Evolutionary conservation across 1,140 invertebrate genomes (phyloP), one percentile per base, ranked within the genome.

Genomic region (Leptinotarsa undecemlineata): DNA sequence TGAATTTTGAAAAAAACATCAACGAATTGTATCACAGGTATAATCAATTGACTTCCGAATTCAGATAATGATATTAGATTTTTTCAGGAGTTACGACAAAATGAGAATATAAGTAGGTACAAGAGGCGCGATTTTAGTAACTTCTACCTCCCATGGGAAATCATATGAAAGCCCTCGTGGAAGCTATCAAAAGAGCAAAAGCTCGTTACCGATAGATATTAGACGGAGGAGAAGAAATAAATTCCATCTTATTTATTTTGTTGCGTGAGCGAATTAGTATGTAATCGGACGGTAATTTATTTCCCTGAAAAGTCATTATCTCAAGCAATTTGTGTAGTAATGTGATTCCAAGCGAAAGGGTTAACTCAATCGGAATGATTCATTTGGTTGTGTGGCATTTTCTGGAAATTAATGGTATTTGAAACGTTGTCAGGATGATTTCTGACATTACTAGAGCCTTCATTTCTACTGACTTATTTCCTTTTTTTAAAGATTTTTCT

Each of bases 71-170:
- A n/a, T 57, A 57, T 57, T 57, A 57, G 0, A 57, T 57, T 57
- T 57, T 57, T 57, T n/a, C 51, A 33, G 26, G 0, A 57, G 17
- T 57, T n/a, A 57, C 51, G 51, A 57, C 51, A 57, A 57, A 57
- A 57, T 19, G n/a, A 19, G 4, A 57, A 19, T 19, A 57, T 57
- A 57, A 17, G n/a, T 57, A 15, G 17, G 51, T 57, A 57, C n/a
- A n/a, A 57, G 51, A 42, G 3, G 17, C 17, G 3, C 62, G 6
- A 64, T 72, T 72, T 64, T 8, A 47, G 26, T 47, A 71, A 70
- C 4, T 71, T 74, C n/a, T 15, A 20, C 5, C 13, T 63, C 74
- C 71, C 74, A 4, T 42, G 74, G 74, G 74, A 76, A 76, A 76
- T 76, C 74, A 76, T 26, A 15, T 67, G 63, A 71, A 72, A 76